Conservation (phyloP, 2,888 invertebrate species). For the Mellilla xanthometata region DNA sequence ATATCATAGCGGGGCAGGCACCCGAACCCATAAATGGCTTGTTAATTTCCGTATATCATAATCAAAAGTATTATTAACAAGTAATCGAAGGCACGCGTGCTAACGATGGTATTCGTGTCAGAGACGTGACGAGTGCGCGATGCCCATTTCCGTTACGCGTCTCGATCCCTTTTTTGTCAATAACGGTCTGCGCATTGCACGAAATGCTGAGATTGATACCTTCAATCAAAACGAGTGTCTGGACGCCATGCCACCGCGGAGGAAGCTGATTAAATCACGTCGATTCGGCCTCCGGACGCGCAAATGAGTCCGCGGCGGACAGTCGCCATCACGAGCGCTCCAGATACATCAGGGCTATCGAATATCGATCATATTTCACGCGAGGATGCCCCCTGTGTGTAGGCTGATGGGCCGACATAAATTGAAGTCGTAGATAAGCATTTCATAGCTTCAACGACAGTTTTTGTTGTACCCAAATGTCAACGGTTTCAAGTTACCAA, state of each 20-base stretch:
- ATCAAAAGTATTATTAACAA: conserved; percentile 52
- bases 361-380: conserved; percentile 49
- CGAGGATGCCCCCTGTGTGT: conserved; percentile 30
- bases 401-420: conserved; percentile 8
- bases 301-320: conserved; percentile 65
- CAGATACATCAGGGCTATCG: conserved; percentile 54
- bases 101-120: conserved; percentile 73
- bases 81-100: conserved; percentile 71
- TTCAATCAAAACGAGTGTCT: conserved; percentile 71
- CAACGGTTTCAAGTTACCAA: conserved; percentile 11
- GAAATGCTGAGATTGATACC: conserved; percentile 76
- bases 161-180: conserved; percentile 76
- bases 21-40: conserved; percentile 42
- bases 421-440: conserved; percentile 7
- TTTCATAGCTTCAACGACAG: conserved; percentile 1
- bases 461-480: conserved; percentile 7
- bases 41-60: conserved; percentile 52
- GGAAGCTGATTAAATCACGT: conserved; percentile 79
- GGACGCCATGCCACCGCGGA: conserved; percentile 56
- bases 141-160: conserved; percentile 77
- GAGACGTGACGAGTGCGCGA: conserved; percentile 69
- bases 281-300: conserved; percentile 59
- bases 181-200: conserved; percentile 75
- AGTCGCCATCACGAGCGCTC: conserved; percentile 68
- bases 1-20: conserved; percentile 43